Evolutionary conservation across 2,888 invertebrate genomes (phyloP), one percentile per base, ranked within the genome.

Genomic region (Bugulina stolonifera): DNA sequence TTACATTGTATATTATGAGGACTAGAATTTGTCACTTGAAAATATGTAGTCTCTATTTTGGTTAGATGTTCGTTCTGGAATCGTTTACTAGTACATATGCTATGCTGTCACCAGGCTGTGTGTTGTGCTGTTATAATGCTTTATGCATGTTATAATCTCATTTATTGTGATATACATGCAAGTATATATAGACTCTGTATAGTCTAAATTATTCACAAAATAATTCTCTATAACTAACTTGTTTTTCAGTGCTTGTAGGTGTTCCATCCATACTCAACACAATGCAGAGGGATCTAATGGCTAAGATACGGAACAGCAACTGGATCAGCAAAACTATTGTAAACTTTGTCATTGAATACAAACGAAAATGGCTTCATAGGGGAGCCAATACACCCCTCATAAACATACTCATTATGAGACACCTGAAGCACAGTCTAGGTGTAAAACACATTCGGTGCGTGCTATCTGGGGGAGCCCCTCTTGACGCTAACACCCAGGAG

Each of bases 271-370:
- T 99, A 78, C 89, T 98, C 87, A 98, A 98, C 86, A 90, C 97
- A 80, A 93, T 99, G 82, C 94, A 94, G 81, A 99, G 98, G 86
- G 94, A 92, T 77, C 94, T 99, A 74, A 93, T 93, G 81, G 96
- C 97, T 81, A 94, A 94, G 84, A 93, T 98, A 71, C 83, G 83
- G 70, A 89, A 91, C 78, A 91, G 92, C 73, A 91, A 93, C 14
- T 87, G 88, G 64, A 87, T 95, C 74, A 90, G 90, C 73, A 89
- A 90, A 82, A 91, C 92, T 0, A 86, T 98, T 76, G 98, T 99
- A 87, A 90, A 92, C 83, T 96, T 95, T 87, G 93, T 94, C 0
- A 94, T 94, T 84, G 88, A 91, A 73, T 97, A 99, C 88, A 98
- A 98, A 87, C 87, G 89, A 76, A 89, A 89, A 75, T 93, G 95